Conservation (phyloP, 2,797 vertebrate species). For the Mus spretus region DNA sequence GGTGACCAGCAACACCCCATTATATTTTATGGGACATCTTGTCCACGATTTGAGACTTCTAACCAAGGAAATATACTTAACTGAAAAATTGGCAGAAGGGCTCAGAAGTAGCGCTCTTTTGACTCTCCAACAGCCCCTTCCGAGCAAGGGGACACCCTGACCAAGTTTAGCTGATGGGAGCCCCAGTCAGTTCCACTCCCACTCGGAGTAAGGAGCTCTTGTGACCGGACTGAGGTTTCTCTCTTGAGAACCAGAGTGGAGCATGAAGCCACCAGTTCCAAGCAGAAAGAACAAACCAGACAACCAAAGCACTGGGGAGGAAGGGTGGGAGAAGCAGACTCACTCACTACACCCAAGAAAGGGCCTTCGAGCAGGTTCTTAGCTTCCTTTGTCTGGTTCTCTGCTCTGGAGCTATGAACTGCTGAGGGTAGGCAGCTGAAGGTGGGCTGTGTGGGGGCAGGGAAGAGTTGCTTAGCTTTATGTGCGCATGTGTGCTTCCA, state of each 20-base stretch:
- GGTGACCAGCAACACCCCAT: background rate
- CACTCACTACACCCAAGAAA: background rate
- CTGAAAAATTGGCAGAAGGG: background rate
- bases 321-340: too few relatives aligned
- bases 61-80: background rate
- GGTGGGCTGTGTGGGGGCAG: background rate
- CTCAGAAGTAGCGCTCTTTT: background rate
- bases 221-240: background rate
- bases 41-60: background rate
- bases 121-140: background rate
- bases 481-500: accelerated
- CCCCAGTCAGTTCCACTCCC: background rate
- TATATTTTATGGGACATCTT: background rate
- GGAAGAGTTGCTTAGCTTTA: background rate
- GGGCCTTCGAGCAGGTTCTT: background rate
- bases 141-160: background rate
- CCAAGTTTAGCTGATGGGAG: background rate
- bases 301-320: background rate
- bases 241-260: background rate
- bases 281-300: background rate
- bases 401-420: background rate
- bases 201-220: background rate
- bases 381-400: background rate
- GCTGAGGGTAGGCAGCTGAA: background rate
- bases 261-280: background rate